A percentile compares a stretch with the other conserved stretches of the same genome.
These are phyloP conservation scores for Oceanodroma leucorhoa DNA, from an alignment of 2,797 vertebrate species.

Conservation along the genomic window DNA sequence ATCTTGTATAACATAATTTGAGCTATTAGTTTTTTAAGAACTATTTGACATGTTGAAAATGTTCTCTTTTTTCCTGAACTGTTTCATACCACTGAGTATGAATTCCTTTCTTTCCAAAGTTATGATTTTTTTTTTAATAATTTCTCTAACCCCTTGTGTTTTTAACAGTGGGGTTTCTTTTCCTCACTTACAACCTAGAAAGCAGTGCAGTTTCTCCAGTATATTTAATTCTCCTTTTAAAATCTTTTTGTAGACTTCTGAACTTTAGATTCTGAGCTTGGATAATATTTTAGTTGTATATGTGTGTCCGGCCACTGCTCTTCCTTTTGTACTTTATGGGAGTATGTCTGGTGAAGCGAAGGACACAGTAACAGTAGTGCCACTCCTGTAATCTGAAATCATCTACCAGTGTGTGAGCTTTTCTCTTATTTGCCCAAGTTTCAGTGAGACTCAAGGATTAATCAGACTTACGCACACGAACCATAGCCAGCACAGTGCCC, in stretches of 20 bases:
- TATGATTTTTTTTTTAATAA: not conserved
- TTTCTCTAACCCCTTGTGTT: not conserved
- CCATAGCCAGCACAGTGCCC: not conserved
- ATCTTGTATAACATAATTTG: not conserved
- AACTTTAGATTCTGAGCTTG: not conserved
- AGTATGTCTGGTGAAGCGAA: not conserved
- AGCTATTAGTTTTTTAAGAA: not conserved
- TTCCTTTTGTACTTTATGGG: not conserved
- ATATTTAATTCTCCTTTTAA: not conserved
- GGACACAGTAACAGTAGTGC: not conserved
- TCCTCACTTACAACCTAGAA: not conserved
- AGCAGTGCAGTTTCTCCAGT: not conserved
- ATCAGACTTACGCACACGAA: not conserved
- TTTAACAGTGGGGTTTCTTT: not conserved
- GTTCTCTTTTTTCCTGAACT: not conserved
- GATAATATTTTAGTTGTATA: not conserved
- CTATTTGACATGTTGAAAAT: not conserved
- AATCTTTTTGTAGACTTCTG: not conserved
- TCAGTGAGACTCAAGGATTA: not conserved
- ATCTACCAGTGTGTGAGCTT: not conserved
- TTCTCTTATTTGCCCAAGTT: not conserved
- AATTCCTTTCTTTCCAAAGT: not conserved
- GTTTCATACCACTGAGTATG: not conserved
- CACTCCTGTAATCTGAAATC: not conserved
- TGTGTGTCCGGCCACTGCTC: not conserved